phyloP scores from a whole-genome alignment of 2,797 vertebrate species.

The Urosaurus nigricauda region DNA sequence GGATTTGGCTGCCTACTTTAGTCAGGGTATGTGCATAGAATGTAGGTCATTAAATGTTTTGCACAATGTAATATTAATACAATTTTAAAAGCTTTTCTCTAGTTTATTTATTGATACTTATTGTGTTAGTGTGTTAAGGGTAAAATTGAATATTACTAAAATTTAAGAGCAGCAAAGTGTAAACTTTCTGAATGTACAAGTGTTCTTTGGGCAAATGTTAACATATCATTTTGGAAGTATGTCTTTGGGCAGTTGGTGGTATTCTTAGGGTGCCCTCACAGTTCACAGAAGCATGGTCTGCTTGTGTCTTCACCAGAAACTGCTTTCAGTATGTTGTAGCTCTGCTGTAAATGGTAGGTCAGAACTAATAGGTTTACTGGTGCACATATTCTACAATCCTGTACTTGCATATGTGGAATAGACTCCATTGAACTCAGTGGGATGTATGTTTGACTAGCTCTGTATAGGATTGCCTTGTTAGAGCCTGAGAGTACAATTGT shows the following conservation, averaged over 20 bases:
- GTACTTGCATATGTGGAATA: not conserved
- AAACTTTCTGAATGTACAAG: slow-evolving; percentile 82
- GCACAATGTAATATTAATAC: slow-evolving; percentile 81
- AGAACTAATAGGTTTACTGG: slow-evolving; percentile 38
- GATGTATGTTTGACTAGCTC: not conserved
- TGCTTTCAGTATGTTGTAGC: slow-evolving; percentile 76
- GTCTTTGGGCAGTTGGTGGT: slow-evolving; percentile 55
- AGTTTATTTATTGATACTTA: slow-evolving; percentile 84
- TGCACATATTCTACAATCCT: slow-evolving; percentile 29
- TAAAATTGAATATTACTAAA: slow-evolving; percentile 72
- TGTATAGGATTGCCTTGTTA: slow-evolving; percentile 13
- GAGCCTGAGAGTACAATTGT: slow-evolving; percentile 52
- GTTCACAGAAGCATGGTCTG: slow-evolving; percentile 65
- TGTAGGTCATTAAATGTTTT: slow-evolving; percentile 81
- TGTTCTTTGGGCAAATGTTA: slow-evolving; percentile 69
- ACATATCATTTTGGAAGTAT: slow-evolving; percentile 67
- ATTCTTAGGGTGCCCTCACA: slow-evolving; percentile 64
- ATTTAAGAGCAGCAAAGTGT: slow-evolving; percentile 65
- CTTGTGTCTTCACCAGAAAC: slow-evolving; percentile 70
- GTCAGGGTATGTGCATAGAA: slow-evolving; percentile 85
- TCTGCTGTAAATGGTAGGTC: slow-evolving; percentile 67
- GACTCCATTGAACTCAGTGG: not conserved
- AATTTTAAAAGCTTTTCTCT: slow-evolving; percentile 77
- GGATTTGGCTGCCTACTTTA: slow-evolving; percentile 76
- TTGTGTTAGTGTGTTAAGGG: slow-evolving; percentile 75